Percentiles rank a stretch among this genome's conserved stretches.
Evolutionary conservation across 2,113 vertebrate genomes (phyloP).

Genomic region (Sterna hirundo): DNA sequence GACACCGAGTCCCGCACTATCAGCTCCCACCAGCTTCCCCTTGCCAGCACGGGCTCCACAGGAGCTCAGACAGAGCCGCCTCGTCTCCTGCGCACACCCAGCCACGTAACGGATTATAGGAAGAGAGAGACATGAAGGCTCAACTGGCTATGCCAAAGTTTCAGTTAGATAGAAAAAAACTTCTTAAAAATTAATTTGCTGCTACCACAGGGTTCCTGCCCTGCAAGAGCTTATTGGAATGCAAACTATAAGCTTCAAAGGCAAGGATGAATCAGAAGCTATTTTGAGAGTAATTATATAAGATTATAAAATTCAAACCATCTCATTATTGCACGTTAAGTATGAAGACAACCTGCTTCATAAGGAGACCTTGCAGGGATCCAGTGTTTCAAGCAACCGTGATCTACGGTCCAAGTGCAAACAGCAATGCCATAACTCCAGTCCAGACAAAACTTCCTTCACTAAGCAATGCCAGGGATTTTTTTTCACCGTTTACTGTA

Average conservation of each 20-base stretch:
- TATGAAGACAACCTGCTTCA: background rate
- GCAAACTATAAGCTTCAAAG: constrained; percentile 68
- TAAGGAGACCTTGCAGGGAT: background rate
- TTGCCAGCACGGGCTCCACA: background rate
- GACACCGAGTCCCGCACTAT: background rate
- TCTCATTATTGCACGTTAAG: constrained; percentile 27
- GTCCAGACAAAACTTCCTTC: background rate
- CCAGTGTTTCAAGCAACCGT: background rate
- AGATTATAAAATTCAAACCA: constrained; percentile 51
- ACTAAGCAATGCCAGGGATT: background rate
- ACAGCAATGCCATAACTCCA: background rate
- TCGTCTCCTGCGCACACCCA: background rate
- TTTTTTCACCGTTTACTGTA: background rate
- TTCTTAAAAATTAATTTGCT: constrained; percentile 59
- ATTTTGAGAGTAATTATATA: constrained; percentile 71
- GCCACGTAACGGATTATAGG: background rate
- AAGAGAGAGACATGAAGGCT: background rate
- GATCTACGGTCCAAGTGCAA: background rate
- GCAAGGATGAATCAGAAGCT: constrained; percentile 61
- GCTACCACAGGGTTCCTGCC: constrained; percentile 44
- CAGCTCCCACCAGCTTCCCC: background rate
- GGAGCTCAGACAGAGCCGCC: background rate
- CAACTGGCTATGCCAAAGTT: background rate
- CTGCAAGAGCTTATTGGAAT: constrained; percentile 37
- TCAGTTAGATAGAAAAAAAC: constrained; percentile 9